Evolutionary conservation across 2,113 vertebrate species (phyloP).

Genomic region (Cricetomys ansorgei): DNA sequence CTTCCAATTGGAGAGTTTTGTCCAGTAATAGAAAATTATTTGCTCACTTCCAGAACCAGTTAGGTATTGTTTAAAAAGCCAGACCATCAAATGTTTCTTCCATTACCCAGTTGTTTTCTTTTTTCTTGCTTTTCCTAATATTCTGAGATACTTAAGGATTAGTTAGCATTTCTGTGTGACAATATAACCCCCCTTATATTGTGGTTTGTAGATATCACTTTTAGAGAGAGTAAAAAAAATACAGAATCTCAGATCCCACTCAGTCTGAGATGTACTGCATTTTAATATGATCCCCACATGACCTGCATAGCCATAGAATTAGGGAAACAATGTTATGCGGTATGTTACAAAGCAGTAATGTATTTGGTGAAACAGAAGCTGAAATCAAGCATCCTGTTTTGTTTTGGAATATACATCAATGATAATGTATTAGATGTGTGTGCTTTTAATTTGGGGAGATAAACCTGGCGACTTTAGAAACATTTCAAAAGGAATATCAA

Average conservation of each 20-base stretch:
- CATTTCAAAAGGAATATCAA: slow-evolving; percentile 26
- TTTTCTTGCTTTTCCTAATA: background rate
- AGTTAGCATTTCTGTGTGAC: background rate
- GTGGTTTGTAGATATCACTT: background rate
- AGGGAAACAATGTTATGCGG: background rate
- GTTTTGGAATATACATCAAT: slow-evolving; percentile 11
- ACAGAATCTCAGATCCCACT: background rate
- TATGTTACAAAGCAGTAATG: slow-evolving; percentile 29
- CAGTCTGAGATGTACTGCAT: slow-evolving; percentile 5
- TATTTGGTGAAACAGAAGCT: slow-evolving; percentile 46
- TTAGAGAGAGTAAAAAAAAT: background rate
- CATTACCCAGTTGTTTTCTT: background rate
- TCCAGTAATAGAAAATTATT: background rate
- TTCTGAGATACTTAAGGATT: slow-evolving; percentile 2
- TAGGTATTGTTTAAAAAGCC: slow-evolving; percentile 25
- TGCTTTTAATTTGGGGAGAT: slow-evolving; percentile 7
- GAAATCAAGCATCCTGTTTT: background rate
- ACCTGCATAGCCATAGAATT: background rate
- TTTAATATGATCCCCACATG: background rate
- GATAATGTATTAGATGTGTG: background rate
- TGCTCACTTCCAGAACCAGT: background rate
- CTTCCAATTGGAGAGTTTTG: background rate
- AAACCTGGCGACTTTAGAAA: slow-evolving; percentile 31
- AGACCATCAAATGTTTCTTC: background rate
- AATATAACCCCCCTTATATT: background rate